phyloP scores from a whole-genome alignment of 2,797 vertebrate genomes.

The Siniperca scherzeri region DNA sequence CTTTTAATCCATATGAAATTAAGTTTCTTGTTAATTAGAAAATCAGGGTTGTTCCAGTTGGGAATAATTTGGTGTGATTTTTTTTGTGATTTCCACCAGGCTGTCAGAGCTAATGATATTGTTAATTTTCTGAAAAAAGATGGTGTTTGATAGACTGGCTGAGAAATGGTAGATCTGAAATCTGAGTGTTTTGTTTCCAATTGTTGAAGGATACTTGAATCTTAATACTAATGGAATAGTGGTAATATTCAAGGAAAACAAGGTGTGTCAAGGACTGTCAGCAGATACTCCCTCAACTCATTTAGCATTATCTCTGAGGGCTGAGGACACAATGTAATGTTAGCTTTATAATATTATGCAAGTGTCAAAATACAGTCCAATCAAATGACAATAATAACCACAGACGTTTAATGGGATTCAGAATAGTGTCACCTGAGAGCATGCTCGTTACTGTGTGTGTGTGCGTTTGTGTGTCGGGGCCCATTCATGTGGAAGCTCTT shows the following conservation, averaged over 20 bases:
- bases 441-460: neutral
- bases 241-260: constrained; percentile 55
- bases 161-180: too few species aligned
- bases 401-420: constrained; percentile 57
- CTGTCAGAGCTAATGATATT: too few species aligned
- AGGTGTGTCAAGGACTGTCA: constrained; percentile 57
- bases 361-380: constrained; percentile 58
- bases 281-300: constrained; percentile 43
- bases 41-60: too few species aligned
- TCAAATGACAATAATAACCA: constrained; percentile 56
- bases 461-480: constrained; percentile 1
- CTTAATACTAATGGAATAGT: constrained; percentile 4
- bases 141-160: too few species aligned
- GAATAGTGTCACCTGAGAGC: constrained; percentile 43
- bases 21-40: too few species aligned
- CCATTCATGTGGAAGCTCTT: constrained; percentile 46
- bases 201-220: too few species aligned
- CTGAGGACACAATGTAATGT: constrained; percentile 33
- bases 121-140: too few species aligned
- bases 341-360: constrained; percentile 50
- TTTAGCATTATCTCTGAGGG: constrained; percentile 55
- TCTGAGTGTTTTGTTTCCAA: too few species aligned
- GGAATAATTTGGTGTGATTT: too few species aligned
- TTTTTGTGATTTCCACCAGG: too few species aligned
- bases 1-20: too few species aligned